Conservation (phyloP, 2,113 vertebrate genomes). For the Pelvicachromis taeniatus region DNA sequence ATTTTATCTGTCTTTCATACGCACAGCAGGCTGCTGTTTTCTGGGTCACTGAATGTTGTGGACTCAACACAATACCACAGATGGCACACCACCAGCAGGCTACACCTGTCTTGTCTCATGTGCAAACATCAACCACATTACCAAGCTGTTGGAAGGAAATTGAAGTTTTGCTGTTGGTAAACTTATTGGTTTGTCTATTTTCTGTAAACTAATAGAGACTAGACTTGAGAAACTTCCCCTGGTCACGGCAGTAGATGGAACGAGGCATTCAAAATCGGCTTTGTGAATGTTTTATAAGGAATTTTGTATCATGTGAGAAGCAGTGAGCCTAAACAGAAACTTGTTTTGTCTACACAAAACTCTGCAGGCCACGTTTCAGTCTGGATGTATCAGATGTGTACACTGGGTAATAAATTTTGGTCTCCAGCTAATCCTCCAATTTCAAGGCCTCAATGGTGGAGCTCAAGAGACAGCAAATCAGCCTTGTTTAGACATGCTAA, state of each 20-base stretch:
- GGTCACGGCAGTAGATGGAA: not conserved
- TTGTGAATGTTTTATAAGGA: not conserved
- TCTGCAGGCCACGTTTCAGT: not conserved
- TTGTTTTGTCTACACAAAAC: not conserved
- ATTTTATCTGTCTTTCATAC: not conserved
- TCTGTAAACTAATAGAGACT: not conserved
- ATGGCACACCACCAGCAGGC: not conserved
- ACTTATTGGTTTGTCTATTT: not conserved
- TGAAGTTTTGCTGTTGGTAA: not conserved
- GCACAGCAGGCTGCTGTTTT: slow-evolving; percentile 13
- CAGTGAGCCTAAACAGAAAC: not conserved
- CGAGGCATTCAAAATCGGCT: not conserved
- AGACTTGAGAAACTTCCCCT: not conserved
- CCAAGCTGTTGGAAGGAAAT: not conserved
- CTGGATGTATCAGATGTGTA: not conserved
- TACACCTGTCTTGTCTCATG: slow-evolving; percentile 16
- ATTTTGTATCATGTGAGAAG: not conserved
- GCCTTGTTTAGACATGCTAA: not conserved
- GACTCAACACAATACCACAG: slow-evolving; percentile 36
- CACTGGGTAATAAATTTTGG: not conserved
- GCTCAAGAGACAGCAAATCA: not conserved
- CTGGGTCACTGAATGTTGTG: slow-evolving; percentile 40
- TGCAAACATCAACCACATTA: not conserved
- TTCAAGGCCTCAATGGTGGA: not conserved
- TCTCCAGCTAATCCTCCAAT: not conserved